Evolutionary conservation across 1,140 invertebrate species (phyloP).

Genomic region (Lasaia peninsularis): DNA sequence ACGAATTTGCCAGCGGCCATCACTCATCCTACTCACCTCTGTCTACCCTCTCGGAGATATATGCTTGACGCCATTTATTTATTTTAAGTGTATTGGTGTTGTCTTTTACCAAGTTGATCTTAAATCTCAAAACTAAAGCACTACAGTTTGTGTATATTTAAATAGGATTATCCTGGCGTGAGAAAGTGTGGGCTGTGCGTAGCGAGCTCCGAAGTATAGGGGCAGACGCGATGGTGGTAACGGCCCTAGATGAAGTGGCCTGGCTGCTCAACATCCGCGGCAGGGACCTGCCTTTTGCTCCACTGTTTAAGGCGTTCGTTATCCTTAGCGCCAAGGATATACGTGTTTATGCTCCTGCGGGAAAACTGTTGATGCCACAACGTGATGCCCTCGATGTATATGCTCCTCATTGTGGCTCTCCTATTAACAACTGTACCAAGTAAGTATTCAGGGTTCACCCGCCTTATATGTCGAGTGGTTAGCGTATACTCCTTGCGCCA

Average conservation of each 20-base stretch:
- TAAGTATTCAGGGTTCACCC: no score
- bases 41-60: no score
- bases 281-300: conserved; percentile 91
- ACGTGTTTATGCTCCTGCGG: conserved; percentile 80
- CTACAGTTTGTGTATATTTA: conserved; percentile 12
- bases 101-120: no score
- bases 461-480: no score
- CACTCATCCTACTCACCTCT: no score
- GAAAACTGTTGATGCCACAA: conserved; percentile 78
- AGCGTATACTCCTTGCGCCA: no score
- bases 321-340: conserved; percentile 82
- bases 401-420: conserved; percentile 73
- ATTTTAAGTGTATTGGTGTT: no score
- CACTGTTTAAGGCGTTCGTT: conserved; percentile 88
- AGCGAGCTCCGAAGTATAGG: conserved; percentile 80
- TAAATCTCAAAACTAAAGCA: no score
- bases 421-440: conserved; percentile 80
- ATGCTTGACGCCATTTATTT: no score
- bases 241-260: conserved; percentile 94
- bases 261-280: conserved; percentile 98
- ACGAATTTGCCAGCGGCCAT: no score
- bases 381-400: conserved; percentile 78
- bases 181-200: conserved; percentile 85
- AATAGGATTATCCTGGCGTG: conserved; percentile 82
- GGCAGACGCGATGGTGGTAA: conserved; percentile 89